phyloP scores from a whole-genome alignment of 2,888 invertebrate species.

The Diaperis boleti region DNA sequence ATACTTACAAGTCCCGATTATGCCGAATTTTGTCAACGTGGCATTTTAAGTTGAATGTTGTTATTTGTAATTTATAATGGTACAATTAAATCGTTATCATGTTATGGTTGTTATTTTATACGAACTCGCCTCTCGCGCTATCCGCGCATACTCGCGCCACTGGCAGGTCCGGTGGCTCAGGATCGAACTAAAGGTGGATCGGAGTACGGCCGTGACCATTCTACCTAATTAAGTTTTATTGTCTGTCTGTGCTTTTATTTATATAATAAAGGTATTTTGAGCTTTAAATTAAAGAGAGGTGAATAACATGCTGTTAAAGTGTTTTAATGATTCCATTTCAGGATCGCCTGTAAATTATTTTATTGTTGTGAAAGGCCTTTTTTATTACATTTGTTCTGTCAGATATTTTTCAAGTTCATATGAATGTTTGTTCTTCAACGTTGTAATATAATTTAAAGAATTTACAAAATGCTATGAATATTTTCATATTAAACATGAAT shows the following conservation, averaged over 20 bases:
- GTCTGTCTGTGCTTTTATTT: slow-evolving; percentile 65
- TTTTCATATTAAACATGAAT: slow-evolving; percentile 66
- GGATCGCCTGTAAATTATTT: slow-evolving; percentile 60
- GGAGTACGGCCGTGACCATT: slow-evolving; percentile 62
- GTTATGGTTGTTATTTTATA: slow-evolving; percentile 66
- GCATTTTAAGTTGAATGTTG: slow-evolving; percentile 65
- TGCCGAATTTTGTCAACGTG: slow-evolving; percentile 60
- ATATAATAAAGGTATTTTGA: slow-evolving; percentile 63
- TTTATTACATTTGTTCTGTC: slow-evolving; percentile 59
- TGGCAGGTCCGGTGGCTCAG: slow-evolving; percentile 58
- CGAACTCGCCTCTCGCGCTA: slow-evolving; percentile 53
- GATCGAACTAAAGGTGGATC: slow-evolving; percentile 62
- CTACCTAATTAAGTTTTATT: slow-evolving; percentile 61
- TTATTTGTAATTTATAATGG: slow-evolving; percentile 65
- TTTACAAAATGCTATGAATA: slow-evolving; percentile 65
- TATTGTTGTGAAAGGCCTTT: slow-evolving; percentile 63
- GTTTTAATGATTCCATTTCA: slow-evolving; percentile 62
- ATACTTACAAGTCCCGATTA: slow-evolving; percentile 48
- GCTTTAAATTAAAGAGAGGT: slow-evolving; percentile 65
- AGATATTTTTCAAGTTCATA: slow-evolving; percentile 57
- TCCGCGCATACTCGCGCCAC: slow-evolving; percentile 46
- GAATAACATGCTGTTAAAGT: slow-evolving; percentile 63
- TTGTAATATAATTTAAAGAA: slow-evolving; percentile 65
- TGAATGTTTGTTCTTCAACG: slow-evolving; percentile 64
- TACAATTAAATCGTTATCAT: slow-evolving; percentile 66